Base-by-base conservation (phyloP, 37 sponge, comb jelly and placozoan species). In the Beroe forskalii region DNA sequence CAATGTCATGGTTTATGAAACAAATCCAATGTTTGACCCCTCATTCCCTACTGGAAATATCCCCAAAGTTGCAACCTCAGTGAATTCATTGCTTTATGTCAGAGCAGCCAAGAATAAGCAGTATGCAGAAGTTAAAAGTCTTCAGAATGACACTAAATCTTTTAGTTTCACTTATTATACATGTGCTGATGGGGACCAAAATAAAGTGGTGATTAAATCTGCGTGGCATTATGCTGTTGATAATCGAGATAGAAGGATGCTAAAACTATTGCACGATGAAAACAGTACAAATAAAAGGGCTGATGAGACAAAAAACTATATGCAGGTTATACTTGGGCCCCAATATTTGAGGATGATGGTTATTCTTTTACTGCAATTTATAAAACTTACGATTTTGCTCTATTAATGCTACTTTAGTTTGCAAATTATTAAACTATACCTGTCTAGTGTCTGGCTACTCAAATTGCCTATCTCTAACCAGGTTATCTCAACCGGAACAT, bases 161-260 rank as follows among this genome's bases (percentile, higher is more conserved):
- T 25, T 80, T 25, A 37, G 38, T 24, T 23, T 23, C n/a, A 12
- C 35, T 6, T 44, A n/a, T 48, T 39, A 37, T 25, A 28, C 37
- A 33, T 1, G 42, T n/a, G 30, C 2, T 1, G 6, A 80, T 41
- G 86, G 55, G 30, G 40, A 9, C 42, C 17, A 24, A 12, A 17
- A 44, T 2, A 44, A 44, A 25, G 0, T 80, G n/a, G 86, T 80
- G 1, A 24, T 1, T 6, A 80, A 80, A 25, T 27, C n/a, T 44
- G 43, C 86, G 0, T 80, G 86, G 86, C 86, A 80, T 42, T 44
- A 42, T 44, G 86, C 86, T 28, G 30, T 80, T 19, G 86, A 80
- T 80, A 41, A 44, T 41, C 28, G 27, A 44, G 86, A 80, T 27
- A 80, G 42, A 38, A 44, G 4, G 9, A 80, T 80, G 86, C 20